Conservation (phyloP, 2,888 invertebrate species). For the Micropterix aruncella region DNA sequence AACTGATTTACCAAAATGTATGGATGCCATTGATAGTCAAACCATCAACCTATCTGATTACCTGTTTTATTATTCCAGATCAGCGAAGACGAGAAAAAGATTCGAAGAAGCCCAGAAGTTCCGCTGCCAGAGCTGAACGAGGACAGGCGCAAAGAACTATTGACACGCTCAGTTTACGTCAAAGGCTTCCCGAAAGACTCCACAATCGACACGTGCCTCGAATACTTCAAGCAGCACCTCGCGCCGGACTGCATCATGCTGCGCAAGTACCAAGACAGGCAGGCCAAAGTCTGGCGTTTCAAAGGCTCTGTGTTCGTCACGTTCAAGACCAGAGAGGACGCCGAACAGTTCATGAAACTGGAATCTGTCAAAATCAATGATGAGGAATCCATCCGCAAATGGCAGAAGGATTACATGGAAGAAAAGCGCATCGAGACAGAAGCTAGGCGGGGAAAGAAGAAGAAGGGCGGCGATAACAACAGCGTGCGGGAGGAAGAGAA, state of each 20-base stretch:
- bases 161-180: slow-evolving; percentile 66
- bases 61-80: too few species aligned
- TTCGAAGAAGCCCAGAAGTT: slow-evolving; percentile 57
- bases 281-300: slow-evolving; percentile 50
- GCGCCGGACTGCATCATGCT: slow-evolving; percentile 32
- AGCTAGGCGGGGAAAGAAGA: slow-evolving; percentile 40
- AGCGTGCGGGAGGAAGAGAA: neutral
- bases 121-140: slow-evolving; percentile 77
- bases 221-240: slow-evolving; percentile 57
- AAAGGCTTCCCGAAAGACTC: slow-evolving; percentile 72
- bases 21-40: slow-evolving; percentile 3
- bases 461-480: slow-evolving; percentile 38
- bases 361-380: slow-evolving; percentile 58
- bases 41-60: too few species aligned
- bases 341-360: slow-evolving; percentile 60
- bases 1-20: neutral
- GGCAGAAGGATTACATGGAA: slow-evolving; percentile 54
- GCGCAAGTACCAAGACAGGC: slow-evolving; percentile 39
- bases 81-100: slow-evolving; percentile 52
- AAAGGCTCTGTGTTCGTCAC: slow-evolving; percentile 90
- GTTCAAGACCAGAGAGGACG: slow-evolving; percentile 68
- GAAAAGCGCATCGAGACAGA: slow-evolving; percentile 55
- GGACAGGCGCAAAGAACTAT: slow-evolving; percentile 65
- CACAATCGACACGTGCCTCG: slow-evolving; percentile 54
- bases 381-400: slow-evolving; percentile 46